A percentile compares a stretch with the other conserved stretches of the same genome.
phyloP scores from a whole-genome alignment of 2,797 vertebrate species.

The Xenopus petersii region DNA sequence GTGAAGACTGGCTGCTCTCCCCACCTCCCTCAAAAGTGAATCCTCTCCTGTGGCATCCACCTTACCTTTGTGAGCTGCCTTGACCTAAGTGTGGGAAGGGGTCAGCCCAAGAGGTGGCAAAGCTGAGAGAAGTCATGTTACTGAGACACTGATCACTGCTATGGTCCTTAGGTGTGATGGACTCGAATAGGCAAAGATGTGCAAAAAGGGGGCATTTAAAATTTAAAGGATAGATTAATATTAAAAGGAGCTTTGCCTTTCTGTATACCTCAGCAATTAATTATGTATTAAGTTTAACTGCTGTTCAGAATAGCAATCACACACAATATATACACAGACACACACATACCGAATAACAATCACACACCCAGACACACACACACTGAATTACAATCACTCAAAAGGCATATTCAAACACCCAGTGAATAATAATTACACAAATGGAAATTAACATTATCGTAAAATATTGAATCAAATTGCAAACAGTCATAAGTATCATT shows the following conservation, averaged over 20 bases:
- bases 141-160: conserved; percentile 23
- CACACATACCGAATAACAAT: too few species aligned
- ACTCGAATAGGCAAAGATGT: conserved; percentile 23
- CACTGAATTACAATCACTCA: too few species aligned
- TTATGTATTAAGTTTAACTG: conserved; percentile 46
- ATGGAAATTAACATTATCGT: too few species aligned
- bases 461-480: too few species aligned
- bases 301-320: conserved; percentile 44
- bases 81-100: conserved; percentile 39
- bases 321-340: conserved; percentile 38
- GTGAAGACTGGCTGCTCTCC: conserved; percentile 4
- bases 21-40: conserved; percentile 16
- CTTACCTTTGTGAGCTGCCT: conserved; percentile 4
- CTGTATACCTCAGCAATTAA: conserved; percentile 48
- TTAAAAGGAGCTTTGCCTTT: conserved; percentile 47
- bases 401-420: too few species aligned
- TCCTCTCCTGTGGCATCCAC: conserved; percentile 22
- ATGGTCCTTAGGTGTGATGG: conserved; percentile 15
- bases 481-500: too few species aligned
- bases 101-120: conserved; percentile 24
- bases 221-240: conserved; percentile 50
- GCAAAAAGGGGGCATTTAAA: conserved; percentile 35
- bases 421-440: too few species aligned
- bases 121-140: conserved; percentile 15
- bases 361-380: neutral